Evolutionary conservation across 2,113 vertebrate genomes (phyloP), one percentile per base, ranked within the genome.

Genomic region (Psephotus haematonotus): DNA sequence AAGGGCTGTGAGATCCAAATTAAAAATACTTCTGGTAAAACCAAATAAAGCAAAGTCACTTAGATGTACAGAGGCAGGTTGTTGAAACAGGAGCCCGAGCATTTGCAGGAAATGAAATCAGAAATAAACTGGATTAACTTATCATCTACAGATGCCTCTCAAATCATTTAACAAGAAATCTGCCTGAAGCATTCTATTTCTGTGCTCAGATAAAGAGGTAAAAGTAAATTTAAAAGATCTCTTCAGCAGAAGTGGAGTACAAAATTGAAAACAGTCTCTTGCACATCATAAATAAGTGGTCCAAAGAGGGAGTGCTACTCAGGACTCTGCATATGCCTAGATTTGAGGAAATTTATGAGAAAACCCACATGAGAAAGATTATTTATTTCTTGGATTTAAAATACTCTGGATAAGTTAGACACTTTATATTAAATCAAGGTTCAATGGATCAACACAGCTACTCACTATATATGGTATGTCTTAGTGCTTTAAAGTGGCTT

Each of bases 51-150:
- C 37, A 59, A 90, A 88, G 67, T 74, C 52, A 86, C 31, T 85
- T 82, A 62, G 31, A 67, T 24, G 19, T 70, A 76, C 9, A 76
- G 28, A 88, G 67, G 46, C 41, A 93, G n/a, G 53, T 29, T 93
- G 84, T n/a, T 88, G 47, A 85, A 91, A 94, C 63, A 90, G 90
- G 25, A 96, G 82, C 46, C 52, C 31, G 69, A 65, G 49, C 23
- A 77, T 63, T 91, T 86, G 28, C 59, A 88, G 87, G 75, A 95
- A 95, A 94, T 96, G 28, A 95, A 91, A 90, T 83, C 59, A 95
- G 75, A 92, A 94, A 80, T 63, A 3, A 87, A 90, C 49, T 67
- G 75, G 44, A 78, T 91, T 74, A 82, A 77, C 20, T 93, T 86
- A 92, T 47, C 41, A 49, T 67, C 67, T 78, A 83, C 88, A 90